phyloP scores from a whole-genome alignment of 1,140 invertebrate genomes.

The Conopomorpha cramerella region DNA sequence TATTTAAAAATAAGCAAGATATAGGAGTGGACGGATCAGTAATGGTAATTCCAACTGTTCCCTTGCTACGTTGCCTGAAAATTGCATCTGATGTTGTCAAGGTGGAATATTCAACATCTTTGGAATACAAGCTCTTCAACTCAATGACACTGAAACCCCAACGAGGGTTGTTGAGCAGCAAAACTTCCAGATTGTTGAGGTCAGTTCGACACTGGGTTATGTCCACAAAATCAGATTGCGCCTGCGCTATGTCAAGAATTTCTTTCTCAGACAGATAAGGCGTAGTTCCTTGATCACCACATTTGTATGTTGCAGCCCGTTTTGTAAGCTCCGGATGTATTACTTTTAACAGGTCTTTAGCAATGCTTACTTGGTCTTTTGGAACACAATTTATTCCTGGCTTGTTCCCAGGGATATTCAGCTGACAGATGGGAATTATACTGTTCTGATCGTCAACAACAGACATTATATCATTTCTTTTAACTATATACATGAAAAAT shows the following conservation, averaged over 20 bases:
- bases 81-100: constrained; percentile 55
- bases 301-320: constrained; percentile 62
- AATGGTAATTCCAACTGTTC: constrained; percentile 60
- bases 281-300: constrained; percentile 50
- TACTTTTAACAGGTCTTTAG: constrained; percentile 64
- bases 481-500: constrained; percentile 70
- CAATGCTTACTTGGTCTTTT: constrained; percentile 61
- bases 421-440: constrained; percentile 62
- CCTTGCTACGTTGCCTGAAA: constrained; percentile 49
- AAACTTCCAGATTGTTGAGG: constrained; percentile 68
- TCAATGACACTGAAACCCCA: constrained; percentile 69
- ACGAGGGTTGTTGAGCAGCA: constrained; percentile 70
- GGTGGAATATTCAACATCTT: constrained; percentile 25
- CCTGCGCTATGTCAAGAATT: constrained; percentile 49
- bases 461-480: constrained; percentile 54
- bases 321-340: constrained; percentile 63
- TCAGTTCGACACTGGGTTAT: constrained; percentile 58
- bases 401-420: constrained; percentile 40
- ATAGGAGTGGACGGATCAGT: constrained; percentile 69
- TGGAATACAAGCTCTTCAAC: constrained; percentile 29
- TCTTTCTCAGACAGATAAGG: constrained; percentile 64
- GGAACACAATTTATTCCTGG: constrained; percentile 65
- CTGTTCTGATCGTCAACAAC: constrained; percentile 55
- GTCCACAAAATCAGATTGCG: constrained; percentile 28
- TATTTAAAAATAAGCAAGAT: constrained; percentile 67